Base-by-base conservation (phyloP, 2,113 vertebrate genomes). In the Miniopterus natalensis region DNA sequence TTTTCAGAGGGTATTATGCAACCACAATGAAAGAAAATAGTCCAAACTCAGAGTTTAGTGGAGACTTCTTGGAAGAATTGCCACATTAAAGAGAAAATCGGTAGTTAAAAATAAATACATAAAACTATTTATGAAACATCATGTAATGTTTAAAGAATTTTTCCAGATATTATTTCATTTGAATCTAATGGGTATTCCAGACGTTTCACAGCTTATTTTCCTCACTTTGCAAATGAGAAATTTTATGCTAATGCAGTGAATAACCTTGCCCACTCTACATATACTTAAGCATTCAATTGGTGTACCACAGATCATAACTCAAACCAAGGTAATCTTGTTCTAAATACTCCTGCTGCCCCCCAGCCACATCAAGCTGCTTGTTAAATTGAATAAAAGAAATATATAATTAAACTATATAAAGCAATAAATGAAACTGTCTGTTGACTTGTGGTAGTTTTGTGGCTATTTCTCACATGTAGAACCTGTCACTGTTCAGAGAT, bases 201-300 rank as follows among this genome's bases (percentile, higher is more conserved):
- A 77, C 36, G 1, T 20, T 65, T 95, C 61, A 80, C 2, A 42
- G 20, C 27, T 68, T 78, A 55, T 71, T 63, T 77, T 88, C 23
- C 27, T 94, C 14, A 81, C 55, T 88, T 85, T 80, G 2, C 53
- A 95, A 89, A 71, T 92, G n/a, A 68, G n/a, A 95, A 80, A 77
- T 51, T 29, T 75, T 29, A 85, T 61, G 11, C 36, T 47, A 77
- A 61, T 42, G 63, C 20, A 4, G 8, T 70, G 11, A 88, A 70
- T 2, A 47, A 1, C 2, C 9, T 91, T 73, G 36, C n/a, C 6
- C 7, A 53, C 17, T 36, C 65, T 36, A 29, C 42, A 40, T n/a
- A 29, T 42, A 68, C 27, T 61, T 74, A 3, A 9, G 8, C 66
- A 15, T 47, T 92, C 6, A 90, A 21, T 21, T 21, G 9, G 0